Conservation (phyloP, 2,113 vertebrate genomes). For the Columba livia region DNA sequence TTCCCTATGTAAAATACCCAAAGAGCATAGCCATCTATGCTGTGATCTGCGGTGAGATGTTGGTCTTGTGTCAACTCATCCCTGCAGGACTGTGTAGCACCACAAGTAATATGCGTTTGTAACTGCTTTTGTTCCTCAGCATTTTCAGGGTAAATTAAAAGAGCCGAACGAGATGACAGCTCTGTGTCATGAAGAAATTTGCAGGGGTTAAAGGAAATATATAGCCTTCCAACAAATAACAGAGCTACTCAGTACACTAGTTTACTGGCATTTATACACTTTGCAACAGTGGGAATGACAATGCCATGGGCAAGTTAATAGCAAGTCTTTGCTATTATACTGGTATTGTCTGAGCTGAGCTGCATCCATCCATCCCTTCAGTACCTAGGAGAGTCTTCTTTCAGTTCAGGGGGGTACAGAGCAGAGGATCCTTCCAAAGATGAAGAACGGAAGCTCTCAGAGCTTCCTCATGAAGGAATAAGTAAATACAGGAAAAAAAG, state of each 20-base stretch:
- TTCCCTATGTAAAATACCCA: neutral
- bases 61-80: neutral
- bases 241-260: neutral
- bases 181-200: neutral
- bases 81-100: neutral
- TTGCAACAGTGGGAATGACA: neutral
- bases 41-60: neutral
- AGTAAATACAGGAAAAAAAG: neutral
- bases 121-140: neutral
- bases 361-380: neutral
- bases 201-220: neutral
- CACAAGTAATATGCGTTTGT: neutral
- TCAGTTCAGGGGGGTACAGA: neutral
- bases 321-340: neutral
- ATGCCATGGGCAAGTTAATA: neutral
- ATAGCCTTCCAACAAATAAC: neutral
- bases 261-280: neutral
- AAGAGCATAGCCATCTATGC: neutral
- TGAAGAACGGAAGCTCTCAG: neutral
- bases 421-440: neutral
- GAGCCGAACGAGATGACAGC: neutral
- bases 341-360: neutral
- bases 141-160: neutral
- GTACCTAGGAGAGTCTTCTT: neutral
- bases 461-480: neutral